These are phyloP conservation scores for Pyrrhia umbra DNA, from an alignment of 2,888 invertebrate species.

Conservation along the genomic window DNA sequence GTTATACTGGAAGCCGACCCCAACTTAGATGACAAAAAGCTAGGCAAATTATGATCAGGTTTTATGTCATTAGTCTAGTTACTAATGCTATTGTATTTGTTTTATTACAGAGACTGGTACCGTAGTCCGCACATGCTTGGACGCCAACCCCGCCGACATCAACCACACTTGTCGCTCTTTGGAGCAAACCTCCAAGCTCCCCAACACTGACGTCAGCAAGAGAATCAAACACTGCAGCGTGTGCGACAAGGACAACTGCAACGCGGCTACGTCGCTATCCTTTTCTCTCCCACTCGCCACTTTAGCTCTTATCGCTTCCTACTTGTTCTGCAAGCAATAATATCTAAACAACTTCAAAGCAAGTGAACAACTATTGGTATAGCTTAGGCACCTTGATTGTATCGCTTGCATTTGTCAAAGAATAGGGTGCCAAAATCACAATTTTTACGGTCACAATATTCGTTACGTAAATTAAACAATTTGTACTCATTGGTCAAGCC, in stretches of 20 bases:
- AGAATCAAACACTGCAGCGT: constrained; percentile 80
- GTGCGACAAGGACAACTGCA: constrained; percentile 89
- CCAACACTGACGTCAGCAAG: constrained; percentile 59
- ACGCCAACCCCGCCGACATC: constrained; percentile 76
- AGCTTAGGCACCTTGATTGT: constrained; percentile 43
- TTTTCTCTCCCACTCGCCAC: constrained; percentile 80
- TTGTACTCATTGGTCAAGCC: constrained; percentile 45
- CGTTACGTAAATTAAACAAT: constrained; percentile 21
- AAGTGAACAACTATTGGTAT: constrained; percentile 58
- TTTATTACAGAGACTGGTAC: constrained; percentile 77
- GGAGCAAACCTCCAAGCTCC: constrained; percentile 63
- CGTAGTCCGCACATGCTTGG: constrained; percentile 81
- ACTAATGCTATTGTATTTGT: background rate
- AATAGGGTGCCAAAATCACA: constrained; percentile 54
- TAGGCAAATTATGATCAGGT: too few relatives aligned
- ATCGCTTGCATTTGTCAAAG: constrained; percentile 53
- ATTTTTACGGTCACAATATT: constrained; percentile 18
- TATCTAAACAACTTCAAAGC: constrained; percentile 56
- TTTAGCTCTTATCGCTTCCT: constrained; percentile 76
- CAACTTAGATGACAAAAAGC: too few relatives aligned
- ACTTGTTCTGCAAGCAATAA: constrained; percentile 82
- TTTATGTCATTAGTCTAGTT: background rate
- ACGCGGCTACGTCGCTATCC: constrained; percentile 80
- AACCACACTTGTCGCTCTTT: constrained; percentile 77
- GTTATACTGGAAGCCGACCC: too few relatives aligned